phyloP scores from a whole-genome alignment of 1,140 invertebrate genomes.

The Caenorhabditis remanei region DNA sequence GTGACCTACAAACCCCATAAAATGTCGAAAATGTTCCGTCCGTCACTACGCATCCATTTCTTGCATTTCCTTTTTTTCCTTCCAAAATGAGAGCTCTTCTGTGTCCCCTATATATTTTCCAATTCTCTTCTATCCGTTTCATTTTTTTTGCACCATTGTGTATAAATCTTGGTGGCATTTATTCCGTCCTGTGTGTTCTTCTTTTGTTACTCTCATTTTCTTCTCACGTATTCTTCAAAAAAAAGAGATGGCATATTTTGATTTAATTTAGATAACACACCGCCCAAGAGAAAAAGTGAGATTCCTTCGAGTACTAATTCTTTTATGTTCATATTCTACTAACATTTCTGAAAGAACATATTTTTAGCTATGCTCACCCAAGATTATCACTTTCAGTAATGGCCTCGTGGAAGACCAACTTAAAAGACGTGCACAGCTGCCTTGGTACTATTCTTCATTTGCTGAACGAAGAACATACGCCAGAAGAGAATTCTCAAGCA shows the following conservation, averaged over 20 bases:
- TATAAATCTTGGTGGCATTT: slow-evolving; percentile 46
- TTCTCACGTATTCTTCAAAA: not conserved
- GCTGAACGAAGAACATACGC: not conserved
- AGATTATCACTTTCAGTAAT: not conserved
- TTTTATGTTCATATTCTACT: not conserved
- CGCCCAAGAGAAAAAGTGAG: not conserved
- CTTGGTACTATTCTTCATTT: not conserved
- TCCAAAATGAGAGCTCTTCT: slow-evolving; percentile 28
- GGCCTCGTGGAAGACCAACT: not conserved
- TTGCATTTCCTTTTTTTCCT: not conserved
- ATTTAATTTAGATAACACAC: not conserved
- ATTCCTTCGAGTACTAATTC: no score
- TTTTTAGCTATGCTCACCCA: not conserved
- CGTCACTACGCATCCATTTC: slow-evolving; percentile 44
- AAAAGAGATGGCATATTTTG: not conserved
- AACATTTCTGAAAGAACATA: no score
- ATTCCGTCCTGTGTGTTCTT: not conserved
- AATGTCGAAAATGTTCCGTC: slow-evolving; percentile 20
- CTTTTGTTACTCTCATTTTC: not conserved
- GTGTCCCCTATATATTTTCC: not conserved
- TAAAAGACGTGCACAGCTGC: not conserved
- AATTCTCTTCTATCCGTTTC: not conserved
- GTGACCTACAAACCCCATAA: slow-evolving; percentile 26
- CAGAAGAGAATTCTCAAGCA: not conserved
- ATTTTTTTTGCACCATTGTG: slow-evolving; percentile 28